These are phyloP conservation scores for Linyphia triangularis DNA, from an alignment of 2,888 invertebrate species.

Conservation along the genomic window DNA sequence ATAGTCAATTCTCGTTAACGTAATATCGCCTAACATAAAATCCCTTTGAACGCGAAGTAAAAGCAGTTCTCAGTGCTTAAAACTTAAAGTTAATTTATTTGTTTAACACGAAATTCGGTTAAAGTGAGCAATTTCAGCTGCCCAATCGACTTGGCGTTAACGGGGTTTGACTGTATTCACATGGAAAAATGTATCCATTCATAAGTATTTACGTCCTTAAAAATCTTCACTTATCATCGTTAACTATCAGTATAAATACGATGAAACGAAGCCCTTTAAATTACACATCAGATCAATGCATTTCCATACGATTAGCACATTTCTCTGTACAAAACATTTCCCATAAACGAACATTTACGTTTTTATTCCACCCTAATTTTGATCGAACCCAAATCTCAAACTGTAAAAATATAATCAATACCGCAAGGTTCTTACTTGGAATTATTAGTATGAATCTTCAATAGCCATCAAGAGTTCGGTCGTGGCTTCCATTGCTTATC, in stretches of 20 bases:
- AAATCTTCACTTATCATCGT: slow-evolving; percentile 2
- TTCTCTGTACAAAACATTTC: slow-evolving; percentile 13
- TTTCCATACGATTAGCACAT: slow-evolving; percentile 7
- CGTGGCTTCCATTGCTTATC: slow-evolving; percentile 5
- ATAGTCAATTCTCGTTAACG: too few species aligned
- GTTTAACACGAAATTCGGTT: neutral
- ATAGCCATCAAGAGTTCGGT: slow-evolving; percentile 21
- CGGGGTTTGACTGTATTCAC: neutral
- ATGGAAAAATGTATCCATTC: neutral
- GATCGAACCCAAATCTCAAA: slow-evolving; percentile 12
- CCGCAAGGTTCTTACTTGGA: neutral
- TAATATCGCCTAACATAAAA: neutral
- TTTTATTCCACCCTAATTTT: neutral
- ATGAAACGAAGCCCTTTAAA: slow-evolving; percentile 21
- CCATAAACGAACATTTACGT: neutral
- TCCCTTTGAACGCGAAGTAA: neutral
- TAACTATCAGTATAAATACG: slow-evolving; percentile 11
- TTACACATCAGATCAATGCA: neutral
- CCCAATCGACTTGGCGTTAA: neutral
- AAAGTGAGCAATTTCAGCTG: too few species aligned
- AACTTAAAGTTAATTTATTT: neutral
- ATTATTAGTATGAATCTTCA: slow-evolving; percentile 43
- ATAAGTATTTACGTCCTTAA: neutral
- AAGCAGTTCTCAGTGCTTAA: too few species aligned
- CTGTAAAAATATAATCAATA: slow-evolving; percentile 47